Base-by-base conservation (phyloP, 1,140 invertebrate species). In the Pogonomyrmex californicus region DNA sequence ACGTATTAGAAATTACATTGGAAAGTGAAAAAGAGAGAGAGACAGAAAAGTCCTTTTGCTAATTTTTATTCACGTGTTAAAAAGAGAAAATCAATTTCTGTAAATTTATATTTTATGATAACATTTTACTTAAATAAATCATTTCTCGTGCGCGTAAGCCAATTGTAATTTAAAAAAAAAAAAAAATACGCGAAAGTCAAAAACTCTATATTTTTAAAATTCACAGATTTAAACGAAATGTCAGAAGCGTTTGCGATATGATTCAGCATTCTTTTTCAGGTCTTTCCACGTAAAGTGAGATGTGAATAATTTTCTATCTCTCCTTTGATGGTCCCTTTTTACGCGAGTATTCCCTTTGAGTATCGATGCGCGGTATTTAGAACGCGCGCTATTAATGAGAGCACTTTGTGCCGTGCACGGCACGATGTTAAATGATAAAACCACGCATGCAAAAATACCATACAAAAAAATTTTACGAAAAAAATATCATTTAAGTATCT, bases 351-450 rank as follows among this genome's bases (percentile, higher is more conserved):
- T 82, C 38, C 30, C 79, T 83, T 83, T 58, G 79, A 83, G 66
- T 73, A 82, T 82, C 54, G 79, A 83, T 83, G 54, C 68, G 68
- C 79, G 68, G 54, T 56, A 83, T 83, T 75, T 83, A 75, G 79
- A 83, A 75, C 79, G 54, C 56, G 79, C 41, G 38, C 79, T 75
- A 83, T 75, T 75, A 83, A 83, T 83, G 68, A 83, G 79, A 68
- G 17, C 79, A 83, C 79, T 82, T 73, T 75, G 79, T 82, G 54
- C 36, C 65, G 51, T 44, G 66, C 66, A 33, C 51, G 65, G 36
- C 51, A 71, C 23, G 51, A 17, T 82, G 66, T 82, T 82, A 58
- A 82, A 82, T 82, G 79, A 83, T 83, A 75, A 83, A 47, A 38
- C 51, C 51, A 44, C 68, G 33, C 44, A 17, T 44, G 70, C 68